Conservation (phyloP, 2,888 invertebrate species). For the Allacma fusca region DNA sequence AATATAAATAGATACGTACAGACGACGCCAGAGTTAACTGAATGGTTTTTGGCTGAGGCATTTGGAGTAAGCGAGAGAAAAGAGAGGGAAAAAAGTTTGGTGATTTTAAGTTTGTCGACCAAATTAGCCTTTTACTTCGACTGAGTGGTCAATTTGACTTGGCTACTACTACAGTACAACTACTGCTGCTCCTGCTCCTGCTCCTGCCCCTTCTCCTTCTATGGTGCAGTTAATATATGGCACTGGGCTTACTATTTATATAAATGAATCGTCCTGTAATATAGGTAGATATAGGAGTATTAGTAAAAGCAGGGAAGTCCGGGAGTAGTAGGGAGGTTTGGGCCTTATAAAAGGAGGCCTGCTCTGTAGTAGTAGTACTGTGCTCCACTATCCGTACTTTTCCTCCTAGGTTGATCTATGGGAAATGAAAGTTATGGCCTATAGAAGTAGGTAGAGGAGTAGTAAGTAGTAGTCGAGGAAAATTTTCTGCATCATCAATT, state of each 20-base stretch:
- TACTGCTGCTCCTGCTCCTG: not conserved
- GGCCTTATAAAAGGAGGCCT: no score
- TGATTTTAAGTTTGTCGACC: conserved; percentile 44
- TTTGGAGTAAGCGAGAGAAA: not conserved
- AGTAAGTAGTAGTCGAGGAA: not conserved
- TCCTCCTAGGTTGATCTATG: conserved; percentile 33
- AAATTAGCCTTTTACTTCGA: conserved; percentile 43
- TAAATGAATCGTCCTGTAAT: no score
- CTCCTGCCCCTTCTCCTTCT: not conserved
- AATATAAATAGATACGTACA: no score
- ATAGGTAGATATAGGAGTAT: no score
- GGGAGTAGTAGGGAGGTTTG: no score
- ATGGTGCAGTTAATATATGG: no score
- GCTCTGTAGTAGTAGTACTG: no score
- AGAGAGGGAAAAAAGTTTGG: conserved; percentile 36
- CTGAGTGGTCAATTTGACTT: conserved; percentile 40
- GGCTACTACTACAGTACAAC: conserved; percentile 2
- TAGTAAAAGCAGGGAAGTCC: no score
- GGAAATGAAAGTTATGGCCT: conserved; percentile 40
- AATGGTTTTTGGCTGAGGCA: not conserved
- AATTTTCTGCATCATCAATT: conserved; percentile 44
- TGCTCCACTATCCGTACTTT: not conserved
- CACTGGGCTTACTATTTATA: no score
- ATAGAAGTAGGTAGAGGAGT: not conserved
- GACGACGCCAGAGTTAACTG: no score